Percentiles rank a stretch among this genome's conserved stretches.
phyloP scores from a whole-genome alignment of 23 tunicate genomes.

The Diplosoma virens region DNA sequence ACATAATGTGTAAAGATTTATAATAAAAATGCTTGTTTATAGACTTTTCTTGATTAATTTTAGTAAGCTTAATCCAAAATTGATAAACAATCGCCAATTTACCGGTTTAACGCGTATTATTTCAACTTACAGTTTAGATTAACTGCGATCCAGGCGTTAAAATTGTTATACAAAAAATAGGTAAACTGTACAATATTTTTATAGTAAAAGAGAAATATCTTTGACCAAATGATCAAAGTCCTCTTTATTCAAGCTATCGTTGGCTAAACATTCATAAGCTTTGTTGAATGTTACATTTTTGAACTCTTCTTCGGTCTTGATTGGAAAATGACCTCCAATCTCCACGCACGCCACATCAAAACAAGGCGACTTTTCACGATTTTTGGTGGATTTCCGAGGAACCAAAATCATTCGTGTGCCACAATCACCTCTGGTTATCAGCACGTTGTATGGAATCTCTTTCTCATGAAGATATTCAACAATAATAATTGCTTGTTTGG shows the following conservation, averaged over 20 bases:
- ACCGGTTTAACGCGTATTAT: no score
- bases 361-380: conserved; percentile 10
- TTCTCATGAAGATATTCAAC: conserved; percentile 46
- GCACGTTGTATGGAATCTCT: conserved; percentile 64
- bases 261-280: conserved; percentile 11
- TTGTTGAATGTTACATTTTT: conserved; percentile 27
- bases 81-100: no score
- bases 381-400: conserved; percentile 74
- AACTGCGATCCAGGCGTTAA: no score
- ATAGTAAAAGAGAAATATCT: background rate
- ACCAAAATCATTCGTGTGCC: conserved; percentile 44
- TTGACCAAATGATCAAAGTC: background rate
- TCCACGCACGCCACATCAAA: conserved; percentile 96
- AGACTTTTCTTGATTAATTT: no score
- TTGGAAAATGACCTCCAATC: conserved; percentile 83
- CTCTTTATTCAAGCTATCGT: conserved; percentile 22
- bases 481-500: conserved; percentile 39
- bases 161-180: no score
- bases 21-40: no score
- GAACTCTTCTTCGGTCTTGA: conserved; percentile 65
- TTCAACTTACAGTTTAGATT: no score
- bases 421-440: conserved; percentile 28
- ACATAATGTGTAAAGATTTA: no score
- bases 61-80: no score
- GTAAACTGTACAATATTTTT: no score